phyloP scores from a whole-genome alignment of 2,797 vertebrate species.

The Sphenopsis melanotis region DNA sequence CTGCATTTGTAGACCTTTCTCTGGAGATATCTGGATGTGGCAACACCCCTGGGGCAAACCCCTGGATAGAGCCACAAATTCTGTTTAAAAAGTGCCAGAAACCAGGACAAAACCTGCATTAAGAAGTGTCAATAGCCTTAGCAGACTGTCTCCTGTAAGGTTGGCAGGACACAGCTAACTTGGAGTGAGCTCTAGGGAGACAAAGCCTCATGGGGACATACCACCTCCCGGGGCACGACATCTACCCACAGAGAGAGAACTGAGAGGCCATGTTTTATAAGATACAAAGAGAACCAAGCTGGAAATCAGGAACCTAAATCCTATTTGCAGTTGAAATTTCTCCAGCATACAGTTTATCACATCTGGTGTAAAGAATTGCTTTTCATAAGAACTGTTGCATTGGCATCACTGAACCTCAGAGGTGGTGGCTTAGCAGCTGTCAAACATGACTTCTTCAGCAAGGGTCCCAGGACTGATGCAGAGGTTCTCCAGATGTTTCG shows the following conservation, averaged over 20 bases:
- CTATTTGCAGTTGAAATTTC: not conserved
- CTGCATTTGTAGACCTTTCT: not conserved
- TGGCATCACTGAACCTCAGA: not conserved
- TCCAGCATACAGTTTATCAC: not conserved
- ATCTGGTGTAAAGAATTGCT: not conserved
- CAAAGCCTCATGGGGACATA: not conserved
- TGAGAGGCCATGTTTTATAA: not conserved
- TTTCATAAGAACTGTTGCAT: not conserved
- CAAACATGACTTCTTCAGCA: not conserved
- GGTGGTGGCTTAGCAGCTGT: not conserved
- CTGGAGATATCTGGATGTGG: not conserved
- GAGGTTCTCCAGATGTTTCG: not conserved
- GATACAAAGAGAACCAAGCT: not conserved
- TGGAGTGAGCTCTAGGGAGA: not conserved
- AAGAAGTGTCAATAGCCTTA: not conserved
- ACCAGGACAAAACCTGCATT: not conserved
- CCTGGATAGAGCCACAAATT: not conserved
- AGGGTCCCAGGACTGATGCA: not conserved
- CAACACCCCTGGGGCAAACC: not conserved
- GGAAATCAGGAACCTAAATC: not conserved
- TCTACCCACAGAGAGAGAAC: not conserved
- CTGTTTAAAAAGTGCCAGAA: not conserved
- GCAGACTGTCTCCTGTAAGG: not conserved
- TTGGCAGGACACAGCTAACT: not conserved
- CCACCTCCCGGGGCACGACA: not conserved